phyloP scores from a whole-genome alignment of 2,113 vertebrate genomes.

The Tricholaema leucomelas region DNA sequence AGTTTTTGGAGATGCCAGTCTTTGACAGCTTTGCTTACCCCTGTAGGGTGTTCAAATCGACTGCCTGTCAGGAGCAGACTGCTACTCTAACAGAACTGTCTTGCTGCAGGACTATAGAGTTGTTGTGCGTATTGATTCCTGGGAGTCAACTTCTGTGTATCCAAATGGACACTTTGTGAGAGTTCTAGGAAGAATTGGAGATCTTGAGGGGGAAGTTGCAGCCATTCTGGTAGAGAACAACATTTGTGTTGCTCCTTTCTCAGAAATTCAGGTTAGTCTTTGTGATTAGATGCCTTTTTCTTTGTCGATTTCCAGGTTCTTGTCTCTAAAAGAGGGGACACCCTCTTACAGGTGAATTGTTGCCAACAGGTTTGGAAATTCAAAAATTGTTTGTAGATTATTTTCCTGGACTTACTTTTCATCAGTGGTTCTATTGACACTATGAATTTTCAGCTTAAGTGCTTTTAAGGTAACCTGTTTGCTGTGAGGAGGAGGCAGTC shows the following conservation, averaged over 20 bases:
- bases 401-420: background rate
- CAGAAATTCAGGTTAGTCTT: slow-evolving; percentile 90
- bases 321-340: background rate
- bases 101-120: slow-evolving; percentile 86
- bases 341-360: background rate
- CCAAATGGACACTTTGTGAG: slow-evolving; percentile 93
- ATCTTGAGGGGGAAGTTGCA: slow-evolving; percentile 91
- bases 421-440: background rate
- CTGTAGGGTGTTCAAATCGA: background rate
- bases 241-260: slow-evolving; percentile 88
- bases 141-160: slow-evolving; percentile 91
- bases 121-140: slow-evolving; percentile 91
- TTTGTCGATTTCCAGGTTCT: background rate
- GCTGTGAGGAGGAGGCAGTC: background rate
- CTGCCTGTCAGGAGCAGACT: background rate
- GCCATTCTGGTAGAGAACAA: slow-evolving; percentile 93
- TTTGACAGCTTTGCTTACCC: background rate
- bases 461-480: background rate
- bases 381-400: background rate
- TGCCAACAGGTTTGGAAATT: background rate
- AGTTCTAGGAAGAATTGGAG: slow-evolving; percentile 88
- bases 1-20: background rate
- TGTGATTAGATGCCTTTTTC: background rate
- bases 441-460: background rate
- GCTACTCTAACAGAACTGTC: background rate